phyloP scores from a whole-genome alignment of 37 sponge, comb jelly and placozoan genomes.

The Mnemiopsis leidyi region DNA sequence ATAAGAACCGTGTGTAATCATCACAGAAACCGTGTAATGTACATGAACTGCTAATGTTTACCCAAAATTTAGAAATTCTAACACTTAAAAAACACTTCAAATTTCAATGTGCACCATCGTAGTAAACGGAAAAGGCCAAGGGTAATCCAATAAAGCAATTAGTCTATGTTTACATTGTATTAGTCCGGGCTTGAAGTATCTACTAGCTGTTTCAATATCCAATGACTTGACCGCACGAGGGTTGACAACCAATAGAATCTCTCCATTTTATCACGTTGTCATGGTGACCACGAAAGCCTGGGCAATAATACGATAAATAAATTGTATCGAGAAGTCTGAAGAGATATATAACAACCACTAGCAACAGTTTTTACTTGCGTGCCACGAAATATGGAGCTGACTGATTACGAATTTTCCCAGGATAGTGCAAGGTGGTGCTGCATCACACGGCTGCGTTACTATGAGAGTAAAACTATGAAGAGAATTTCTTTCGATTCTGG shows the following conservation, averaged over 20 bases:
- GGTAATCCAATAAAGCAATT: neutral
- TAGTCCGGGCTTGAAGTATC: neutral
- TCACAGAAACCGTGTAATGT: too few relatives aligned
- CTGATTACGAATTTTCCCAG: too few relatives aligned
- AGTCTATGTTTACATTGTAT: too few relatives aligned
- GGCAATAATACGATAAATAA: neutral
- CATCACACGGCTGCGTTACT: too few relatives aligned
- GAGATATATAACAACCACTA: neutral
- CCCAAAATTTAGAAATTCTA: too few relatives aligned
- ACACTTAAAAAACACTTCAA: neutral
- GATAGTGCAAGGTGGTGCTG: too few relatives aligned
- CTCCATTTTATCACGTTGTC: neutral
- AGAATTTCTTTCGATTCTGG: too few relatives aligned
- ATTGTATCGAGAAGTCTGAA: neutral
- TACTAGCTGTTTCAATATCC: neutral
- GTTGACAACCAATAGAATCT: neutral
- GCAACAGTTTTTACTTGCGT: too few relatives aligned
- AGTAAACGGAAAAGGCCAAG: neutral
- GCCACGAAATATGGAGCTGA: too few relatives aligned
- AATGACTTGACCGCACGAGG: neutral
- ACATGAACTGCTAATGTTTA: too few relatives aligned
- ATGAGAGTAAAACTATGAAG: too few relatives aligned
- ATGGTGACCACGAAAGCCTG: neutral
- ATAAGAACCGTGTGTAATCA: too few relatives aligned
- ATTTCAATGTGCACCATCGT: neutral